Evolutionary conservation across 2,113 vertebrate genomes (phyloP), one percentile per base, ranked within the genome.

Genomic region (Amblyopsis rosae): DNA sequence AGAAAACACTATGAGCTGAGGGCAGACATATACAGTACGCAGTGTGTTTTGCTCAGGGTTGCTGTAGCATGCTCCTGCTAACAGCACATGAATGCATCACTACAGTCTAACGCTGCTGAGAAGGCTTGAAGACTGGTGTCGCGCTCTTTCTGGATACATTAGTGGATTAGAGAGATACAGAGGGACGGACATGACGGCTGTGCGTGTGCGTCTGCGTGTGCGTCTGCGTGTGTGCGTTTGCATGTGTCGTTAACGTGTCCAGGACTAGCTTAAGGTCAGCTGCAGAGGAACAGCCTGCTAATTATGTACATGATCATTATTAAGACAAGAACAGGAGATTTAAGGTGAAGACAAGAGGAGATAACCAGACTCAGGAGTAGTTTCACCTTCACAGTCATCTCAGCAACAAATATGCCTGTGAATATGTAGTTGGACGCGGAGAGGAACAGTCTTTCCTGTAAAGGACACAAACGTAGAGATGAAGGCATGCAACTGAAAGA

Each of bases 401-500:
- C 97, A 6, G 95, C 94, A 71, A 98, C 96, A 64, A 98, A 98
- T 86, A 98, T 98, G 76, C 96, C 96, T 12, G 97, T 98, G 82
- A 98, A 98, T 88, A 98, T 94, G 90, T 98, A 98, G 91, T 98
- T 98, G 85, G 97, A 98, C 69, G 96, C 92, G 1, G 95, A 98
- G 75, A 98, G 96, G 85, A 98, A 96, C 75, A 98, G 90, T 64
- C 96, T 92, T 70, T 98, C 97, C 97, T 98, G 83, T 0, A 59
- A 53, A 49, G 61, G 53, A 50, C 33, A 70, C 16, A 67, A 10
- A 41, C 7, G 35, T 8, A 70, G 9, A 82, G 15, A 75, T 4
- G 54, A 70, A 5, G 26, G 59, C 35, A 6, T 1, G 0, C 4
- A 35, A 26, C 15, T 0, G 41, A 47, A 15, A 17, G 16, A 8